Base-by-base conservation (phyloP, 2,113 vertebrate genomes). In the Phasianus colchicus region DNA sequence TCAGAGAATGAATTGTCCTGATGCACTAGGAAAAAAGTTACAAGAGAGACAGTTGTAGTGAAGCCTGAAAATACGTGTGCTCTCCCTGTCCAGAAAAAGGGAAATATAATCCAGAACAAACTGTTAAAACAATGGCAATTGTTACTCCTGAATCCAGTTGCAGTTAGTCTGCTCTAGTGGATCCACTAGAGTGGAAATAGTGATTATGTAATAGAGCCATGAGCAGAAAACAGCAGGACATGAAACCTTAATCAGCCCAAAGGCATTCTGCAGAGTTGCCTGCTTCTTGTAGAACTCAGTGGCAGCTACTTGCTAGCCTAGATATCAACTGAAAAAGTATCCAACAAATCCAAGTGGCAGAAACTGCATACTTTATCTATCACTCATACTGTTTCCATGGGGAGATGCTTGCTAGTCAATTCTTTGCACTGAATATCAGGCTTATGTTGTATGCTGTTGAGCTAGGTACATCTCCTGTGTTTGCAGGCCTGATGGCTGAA, bases 391-490 rank as follows among this genome's bases (percentile, higher is more conserved):
- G 10, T 38, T 42, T 11, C 13, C 27, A 4, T 32, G 32, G 17
- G 21, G 32, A 72, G 43, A 34, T 13, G 24, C 52, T 88, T 63
- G 9, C 42, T 64, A 50, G 25, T 50, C 30, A 43, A 29, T 22
- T 64, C 45, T 67, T 29, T 45, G n/a, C 9, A 2, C 11, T 60
- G 50, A 30, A 2, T 20, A 19, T 38, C 45, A 18, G 71, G 34
- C 34, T 34, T 0, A 0, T 1, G 0, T 18, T 48, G 14, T 52
- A 13, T 38, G 8, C 20, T 90, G 9, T 80, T 13, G 36, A 50
- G 45, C 20, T 63, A 43, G 42, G 29, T 3, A 32, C 9, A 9
- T 36, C 25, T 78, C 30, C 13, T 52, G 11, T 27, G 43, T 38
- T 43, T 69, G 27, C 32, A 67, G 12, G 42, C 88, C 29, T 34